A percentile compares a stretch with the other conserved stretches of the same genome.
These are phyloP conservation scores for Panagrolaimus sp. DNA, from an alignment of 1,140 invertebrate species.

Conservation along the genomic window DNA sequence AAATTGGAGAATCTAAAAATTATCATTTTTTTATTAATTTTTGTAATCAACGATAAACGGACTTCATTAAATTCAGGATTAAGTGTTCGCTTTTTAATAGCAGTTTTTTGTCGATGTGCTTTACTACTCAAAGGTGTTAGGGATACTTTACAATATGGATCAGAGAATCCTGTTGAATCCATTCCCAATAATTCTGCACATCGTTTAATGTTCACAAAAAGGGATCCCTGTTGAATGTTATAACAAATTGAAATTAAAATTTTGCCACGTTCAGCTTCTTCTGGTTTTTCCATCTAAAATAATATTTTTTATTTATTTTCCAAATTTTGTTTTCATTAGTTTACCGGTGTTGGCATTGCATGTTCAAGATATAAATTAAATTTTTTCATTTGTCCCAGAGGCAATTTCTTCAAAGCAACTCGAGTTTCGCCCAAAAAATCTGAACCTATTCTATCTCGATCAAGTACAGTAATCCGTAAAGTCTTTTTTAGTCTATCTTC, in stretches of 20 bases:
- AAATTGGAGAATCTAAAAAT: slow-evolving; percentile 73
- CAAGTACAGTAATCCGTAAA: slow-evolving; percentile 67
- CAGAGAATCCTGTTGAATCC: slow-evolving; percentile 78
- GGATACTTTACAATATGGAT: slow-evolving; percentile 78
- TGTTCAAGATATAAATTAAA: slow-evolving; percentile 68
- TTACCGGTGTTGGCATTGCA: slow-evolving; percentile 61
- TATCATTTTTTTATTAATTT: slow-evolving; percentile 20
- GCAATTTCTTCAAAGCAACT: slow-evolving; percentile 67
- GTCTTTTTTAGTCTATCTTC: slow-evolving; percentile 71
- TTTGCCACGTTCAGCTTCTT: slow-evolving; percentile 67
- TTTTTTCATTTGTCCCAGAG: slow-evolving; percentile 67
- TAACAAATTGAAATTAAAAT: slow-evolving; percentile 76
- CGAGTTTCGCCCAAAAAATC: slow-evolving; percentile 76
- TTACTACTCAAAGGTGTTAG: slow-evolving; percentile 52
- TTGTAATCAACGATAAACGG: slow-evolving; percentile 19
- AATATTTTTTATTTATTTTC: too few relatives aligned
- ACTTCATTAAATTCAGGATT: slow-evolving; percentile 85
- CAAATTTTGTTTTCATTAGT: slow-evolving; percentile 17
- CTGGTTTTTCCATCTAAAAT: slow-evolving; percentile 60
- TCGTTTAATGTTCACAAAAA: slow-evolving; percentile 74
- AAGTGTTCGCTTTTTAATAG: slow-evolving; percentile 82
- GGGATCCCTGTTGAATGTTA: slow-evolving; percentile 70
- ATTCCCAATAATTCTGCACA: slow-evolving; percentile 74
- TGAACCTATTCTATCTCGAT: slow-evolving; percentile 78
- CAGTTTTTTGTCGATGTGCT: slow-evolving; percentile 68